Base-by-base conservation (phyloP, 2,797 vertebrate species). In the Pachyuromys duprasi region DNA sequence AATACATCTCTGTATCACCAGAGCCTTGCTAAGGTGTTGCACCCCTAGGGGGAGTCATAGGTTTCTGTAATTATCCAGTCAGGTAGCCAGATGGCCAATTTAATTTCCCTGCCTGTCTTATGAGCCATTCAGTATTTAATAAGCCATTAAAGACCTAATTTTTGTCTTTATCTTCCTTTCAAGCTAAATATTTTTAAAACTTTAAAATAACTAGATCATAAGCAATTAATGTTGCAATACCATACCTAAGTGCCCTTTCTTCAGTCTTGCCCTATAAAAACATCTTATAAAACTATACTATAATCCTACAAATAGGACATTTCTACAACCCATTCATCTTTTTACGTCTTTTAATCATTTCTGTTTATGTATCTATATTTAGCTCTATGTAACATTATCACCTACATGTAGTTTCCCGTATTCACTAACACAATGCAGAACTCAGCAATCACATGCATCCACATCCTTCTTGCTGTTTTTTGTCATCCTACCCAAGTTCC, bases 181-280 rank as follows among this genome's bases (percentile, higher is more conserved):
- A 0, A 80, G 74, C 13, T 81, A 82, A 95, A 39, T 15, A 60
- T 78, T 67, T 82, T 88, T 90, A 5, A 49, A 76, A 49, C 31
- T 94, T 93, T 87, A 57, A 96, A 45, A 83, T 83, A 67, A 93
- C 42, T 86, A 86, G 79, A 86, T 79, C 75, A 89, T 11, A 75
- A 75, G 53, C 53, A 89, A 82, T 74, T 84, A 53, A 74, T 57
- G n/a, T 78, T 72, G 39, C 24, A 65, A 8, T 33, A 26, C 39
- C 31, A 84, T 63, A 42, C 15, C 22, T 39, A 70, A 63, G 42
- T 84, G 86, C 3, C 15, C 28, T 90, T 79, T 84, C 87, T 20
- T 36, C 63, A 84, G 65, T 80, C 96, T 91, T 65, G 39, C 36
- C 79, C 49, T 39, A 24, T 79, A 45, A 24, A 72, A 91, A 89